Conservation (phyloP, 2,888 invertebrate genomes). For the Caenorhabditis becei region DNA sequence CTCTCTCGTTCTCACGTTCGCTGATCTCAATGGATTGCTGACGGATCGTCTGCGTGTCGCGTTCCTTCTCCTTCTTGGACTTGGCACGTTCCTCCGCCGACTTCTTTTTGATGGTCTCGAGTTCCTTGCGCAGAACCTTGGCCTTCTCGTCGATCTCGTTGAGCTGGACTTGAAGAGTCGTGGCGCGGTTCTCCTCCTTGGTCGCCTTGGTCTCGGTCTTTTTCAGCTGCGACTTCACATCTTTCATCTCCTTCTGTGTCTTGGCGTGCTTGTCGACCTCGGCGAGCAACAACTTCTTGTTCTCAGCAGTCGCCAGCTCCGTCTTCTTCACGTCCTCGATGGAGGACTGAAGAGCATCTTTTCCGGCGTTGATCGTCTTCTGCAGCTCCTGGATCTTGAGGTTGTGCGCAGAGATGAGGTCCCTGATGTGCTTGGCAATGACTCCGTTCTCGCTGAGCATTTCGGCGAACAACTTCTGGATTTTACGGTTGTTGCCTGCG, state of each 20-base stretch:
- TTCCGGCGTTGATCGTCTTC: background rate
- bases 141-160: constrained; percentile 69
- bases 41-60: constrained; percentile 45
- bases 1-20: constrained; percentile 46
- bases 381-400: background rate
- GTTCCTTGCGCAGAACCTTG: constrained; percentile 63
- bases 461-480: constrained; percentile 6
- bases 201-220: constrained; percentile 69
- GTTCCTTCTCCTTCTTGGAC: constrained; percentile 67
- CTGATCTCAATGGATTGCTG: constrained; percentile 51
- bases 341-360: constrained; percentile 2
- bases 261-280: constrained; percentile 48
- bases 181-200: constrained; percentile 66
- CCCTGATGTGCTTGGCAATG: constrained; percentile 16
- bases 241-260: constrained; percentile 61
- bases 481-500: constrained; percentile 12
- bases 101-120: constrained; percentile 72
- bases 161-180: constrained; percentile 51
- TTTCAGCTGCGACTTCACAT: constrained; percentile 62
- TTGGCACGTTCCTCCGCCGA: constrained; percentile 66
- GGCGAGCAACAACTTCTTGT: constrained; percentile 12
- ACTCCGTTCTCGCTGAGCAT: constrained; percentile 26
- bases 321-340: constrained; percentile 23
- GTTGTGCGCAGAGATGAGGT: background rate
- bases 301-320: background rate